Evolutionary conservation across 1,140 invertebrate genomes (phyloP).

Genomic region (Cotesia vestalis): DNA sequence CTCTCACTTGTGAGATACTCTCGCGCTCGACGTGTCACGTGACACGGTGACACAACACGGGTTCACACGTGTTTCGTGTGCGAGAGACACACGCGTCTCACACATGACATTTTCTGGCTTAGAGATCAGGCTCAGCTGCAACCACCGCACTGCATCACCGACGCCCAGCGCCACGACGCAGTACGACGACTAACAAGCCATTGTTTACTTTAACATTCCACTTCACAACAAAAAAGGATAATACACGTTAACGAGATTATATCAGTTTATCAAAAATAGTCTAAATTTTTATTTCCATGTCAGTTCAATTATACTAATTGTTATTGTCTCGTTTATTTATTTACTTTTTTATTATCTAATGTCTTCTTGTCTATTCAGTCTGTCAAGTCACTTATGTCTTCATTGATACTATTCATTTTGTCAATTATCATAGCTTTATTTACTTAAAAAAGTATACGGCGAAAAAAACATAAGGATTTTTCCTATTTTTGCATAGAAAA

Average conservation of each 20-base stretch:
- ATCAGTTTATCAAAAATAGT: slow-evolving; percentile 35
- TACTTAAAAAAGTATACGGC: too few relatives aligned
- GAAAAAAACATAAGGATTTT: too few relatives aligned
- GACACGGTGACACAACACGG: slow-evolving; percentile 55
- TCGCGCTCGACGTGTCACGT: slow-evolving; percentile 46
- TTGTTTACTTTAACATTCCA: slow-evolving; percentile 56
- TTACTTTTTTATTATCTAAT: background rate
- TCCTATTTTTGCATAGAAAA: too few relatives aligned
- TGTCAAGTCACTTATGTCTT: too few relatives aligned
- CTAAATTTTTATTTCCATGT: slow-evolving; percentile 7
- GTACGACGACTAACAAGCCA: slow-evolving; percentile 65
- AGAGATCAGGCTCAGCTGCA: slow-evolving; percentile 52
- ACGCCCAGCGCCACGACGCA: slow-evolving; percentile 64
- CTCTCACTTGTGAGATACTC: slow-evolving; percentile 51
- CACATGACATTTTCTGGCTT: slow-evolving; percentile 47
- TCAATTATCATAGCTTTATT: too few relatives aligned
- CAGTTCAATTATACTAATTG: background rate
- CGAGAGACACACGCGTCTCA: slow-evolving; percentile 45
- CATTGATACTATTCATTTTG: too few relatives aligned
- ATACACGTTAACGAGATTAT: slow-evolving; percentile 47
- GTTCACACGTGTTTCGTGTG: slow-evolving; percentile 48
- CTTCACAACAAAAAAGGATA: slow-evolving; percentile 56
- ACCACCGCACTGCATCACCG: slow-evolving; percentile 66
- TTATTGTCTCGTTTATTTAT: background rate
- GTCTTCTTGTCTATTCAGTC: too few relatives aligned